Conservation (phyloP, 2,113 vertebrate species). For the Carassius carassius region DNA sequence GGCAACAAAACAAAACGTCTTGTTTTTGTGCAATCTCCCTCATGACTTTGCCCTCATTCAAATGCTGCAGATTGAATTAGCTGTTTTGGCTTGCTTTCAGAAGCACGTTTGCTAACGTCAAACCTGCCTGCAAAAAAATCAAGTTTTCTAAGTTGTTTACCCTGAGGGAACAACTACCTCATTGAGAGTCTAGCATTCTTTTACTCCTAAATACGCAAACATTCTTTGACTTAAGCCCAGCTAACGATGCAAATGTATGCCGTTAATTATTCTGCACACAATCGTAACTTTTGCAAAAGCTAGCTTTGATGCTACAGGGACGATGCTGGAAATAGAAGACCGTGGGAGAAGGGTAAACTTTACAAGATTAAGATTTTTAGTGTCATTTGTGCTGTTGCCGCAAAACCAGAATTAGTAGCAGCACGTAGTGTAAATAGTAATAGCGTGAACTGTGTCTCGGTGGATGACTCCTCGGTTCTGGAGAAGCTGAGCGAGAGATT, state of each 20-base stretch:
- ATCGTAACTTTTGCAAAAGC: slow-evolving; percentile 61
- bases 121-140: slow-evolving; percentile 24
- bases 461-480: slow-evolving; percentile 18
- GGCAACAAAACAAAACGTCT: neutral
- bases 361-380: neutral
- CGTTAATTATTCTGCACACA: slow-evolving; percentile 70
- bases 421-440: slow-evolving; percentile 13
- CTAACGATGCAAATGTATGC: slow-evolving; percentile 75
- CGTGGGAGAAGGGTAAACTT: neutral
- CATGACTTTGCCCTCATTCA: slow-evolving; percentile 11
- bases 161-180: slow-evolving; percentile 30
- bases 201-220: slow-evolving; percentile 60
- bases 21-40: neutral
- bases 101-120: slow-evolving; percentile 11
- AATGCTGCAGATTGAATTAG: neutral
- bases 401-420: slow-evolving; percentile 4
- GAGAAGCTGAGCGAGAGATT: slow-evolving; percentile 46
- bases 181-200: slow-evolving; percentile 41
- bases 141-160: slow-evolving; percentile 12
- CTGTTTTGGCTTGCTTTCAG: slow-evolving; percentile 24
- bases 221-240: slow-evolving; percentile 69
- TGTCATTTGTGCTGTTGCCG: neutral
- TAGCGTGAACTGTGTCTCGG: neutral
- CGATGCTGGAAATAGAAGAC: slow-evolving; percentile 57
- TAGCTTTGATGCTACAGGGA: slow-evolving; percentile 64